phyloP scores from a whole-genome alignment of 2,113 vertebrate genomes.

The Falco punctatus region DNA sequence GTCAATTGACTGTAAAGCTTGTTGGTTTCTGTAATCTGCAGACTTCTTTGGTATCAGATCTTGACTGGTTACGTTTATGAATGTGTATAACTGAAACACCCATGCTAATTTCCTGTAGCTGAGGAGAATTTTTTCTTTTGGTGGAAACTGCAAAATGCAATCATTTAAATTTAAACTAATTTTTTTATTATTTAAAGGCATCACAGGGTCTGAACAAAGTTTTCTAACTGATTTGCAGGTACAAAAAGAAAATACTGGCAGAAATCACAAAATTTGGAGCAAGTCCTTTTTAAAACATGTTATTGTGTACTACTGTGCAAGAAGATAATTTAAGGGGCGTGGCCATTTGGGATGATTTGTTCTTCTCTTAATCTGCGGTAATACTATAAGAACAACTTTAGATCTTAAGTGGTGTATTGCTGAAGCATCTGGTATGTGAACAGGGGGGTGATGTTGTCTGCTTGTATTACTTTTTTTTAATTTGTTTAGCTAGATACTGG shows the following conservation, averaged over 20 bases:
- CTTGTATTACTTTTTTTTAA: neutral
- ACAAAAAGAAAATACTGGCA: neutral
- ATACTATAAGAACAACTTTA: neutral
- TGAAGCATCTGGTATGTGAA: neutral
- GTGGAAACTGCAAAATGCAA: neutral
- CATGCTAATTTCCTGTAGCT: neutral
- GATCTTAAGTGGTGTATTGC: neutral
- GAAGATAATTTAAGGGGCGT: neutral
- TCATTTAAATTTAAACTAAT: neutral
- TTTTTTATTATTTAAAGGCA: neutral
- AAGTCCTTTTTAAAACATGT: neutral
- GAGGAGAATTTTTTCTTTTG: neutral
- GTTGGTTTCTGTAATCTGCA: neutral
- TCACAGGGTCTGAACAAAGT: neutral
- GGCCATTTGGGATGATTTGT: neutral
- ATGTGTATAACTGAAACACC: neutral
- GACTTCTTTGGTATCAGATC: neutral
- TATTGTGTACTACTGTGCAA: neutral
- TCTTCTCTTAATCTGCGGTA: neutral
- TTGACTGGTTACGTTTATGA: neutral
- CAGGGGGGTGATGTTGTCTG: neutral
- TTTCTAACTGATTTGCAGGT: neutral
- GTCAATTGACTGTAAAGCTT: neutral
- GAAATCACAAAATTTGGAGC: neutral
- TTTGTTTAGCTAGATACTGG: neutral